These are phyloP conservation scores for Acomys russatus DNA, from an alignment of 2,797 vertebrate species.

Conservation along the genomic window DNA sequence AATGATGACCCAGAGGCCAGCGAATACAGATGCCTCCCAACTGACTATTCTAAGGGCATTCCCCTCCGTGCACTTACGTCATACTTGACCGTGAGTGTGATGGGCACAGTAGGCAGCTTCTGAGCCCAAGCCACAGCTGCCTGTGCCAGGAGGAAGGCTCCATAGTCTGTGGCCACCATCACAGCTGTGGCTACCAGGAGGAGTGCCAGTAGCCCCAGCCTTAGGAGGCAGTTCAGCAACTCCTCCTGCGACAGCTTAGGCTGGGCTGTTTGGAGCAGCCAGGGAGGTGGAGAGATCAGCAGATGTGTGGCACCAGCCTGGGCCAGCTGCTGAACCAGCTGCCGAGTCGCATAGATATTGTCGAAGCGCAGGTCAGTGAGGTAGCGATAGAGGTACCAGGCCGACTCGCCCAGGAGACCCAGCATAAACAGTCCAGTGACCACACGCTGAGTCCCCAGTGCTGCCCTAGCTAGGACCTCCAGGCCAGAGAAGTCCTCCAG, in stretches of 20 bases:
- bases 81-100: slow-evolving; percentile 90
- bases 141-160: slow-evolving; percentile 90
- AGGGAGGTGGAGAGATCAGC: slow-evolving; percentile 78
- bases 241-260: slow-evolving; percentile 91
- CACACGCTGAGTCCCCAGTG: slow-evolving; percentile 88
- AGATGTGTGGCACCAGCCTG: slow-evolving; percentile 80
- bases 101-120: slow-evolving; percentile 90
- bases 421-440: slow-evolving; percentile 91
- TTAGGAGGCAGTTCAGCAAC: slow-evolving; percentile 87
- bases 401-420: slow-evolving; percentile 90
- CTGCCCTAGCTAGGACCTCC: slow-evolving; percentile 87
- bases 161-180: slow-evolving; percentile 90
- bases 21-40: neutral
- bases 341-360: slow-evolving; percentile 90
- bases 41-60: neutral
- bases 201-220: slow-evolving; percentile 88
- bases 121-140: slow-evolving; percentile 87
- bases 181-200: slow-evolving; percentile 90
- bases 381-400: slow-evolving; percentile 93
- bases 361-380: slow-evolving; percentile 93
- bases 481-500: slow-evolving; percentile 89
- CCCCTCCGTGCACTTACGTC: slow-evolving; percentile 85
- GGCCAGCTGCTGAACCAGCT: slow-evolving; percentile 81
- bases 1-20: neutral
- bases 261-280: slow-evolving; percentile 83